Evolutionary conservation across 2,797 vertebrate species (phyloP).

Genomic region (Sphaeramia orbicularis): DNA sequence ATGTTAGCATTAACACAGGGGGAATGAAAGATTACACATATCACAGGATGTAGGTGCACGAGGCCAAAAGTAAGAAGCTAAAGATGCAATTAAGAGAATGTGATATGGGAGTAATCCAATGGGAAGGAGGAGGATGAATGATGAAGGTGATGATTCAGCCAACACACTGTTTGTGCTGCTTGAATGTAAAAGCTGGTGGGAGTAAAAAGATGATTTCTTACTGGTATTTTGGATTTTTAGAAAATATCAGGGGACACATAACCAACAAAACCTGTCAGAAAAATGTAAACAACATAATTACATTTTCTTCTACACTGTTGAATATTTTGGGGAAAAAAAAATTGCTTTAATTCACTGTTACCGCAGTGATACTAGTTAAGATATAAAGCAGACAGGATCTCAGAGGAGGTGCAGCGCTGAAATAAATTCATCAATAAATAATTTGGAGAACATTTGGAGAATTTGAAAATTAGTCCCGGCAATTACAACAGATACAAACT

Average conservation of each 20-base stretch:
- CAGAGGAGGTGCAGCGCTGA: too few species aligned
- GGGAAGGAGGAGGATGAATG: constrained; percentile 16
- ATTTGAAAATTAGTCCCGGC: background rate
- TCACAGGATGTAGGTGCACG: constrained; percentile 9
- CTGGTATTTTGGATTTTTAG: constrained; percentile 6
- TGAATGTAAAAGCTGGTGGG: constrained; percentile 32
- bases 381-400: too few species aligned
- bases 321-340: too few species aligned
- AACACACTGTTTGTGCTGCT: constrained; percentile 25
- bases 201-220: constrained; percentile 25
- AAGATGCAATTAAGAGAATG: constrained; percentile 2
- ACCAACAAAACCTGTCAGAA: background rate
- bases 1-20: too few species aligned
- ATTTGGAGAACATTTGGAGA: background rate
- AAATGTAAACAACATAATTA: constrained; percentile 5
- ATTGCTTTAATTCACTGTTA: too few species aligned
- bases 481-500: constrained; percentile 7
- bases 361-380: too few species aligned
- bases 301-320: background rate
- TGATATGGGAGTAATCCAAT: constrained; percentile 17
- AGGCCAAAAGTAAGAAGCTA: constrained; percentile 13
- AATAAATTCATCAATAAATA: too few species aligned
- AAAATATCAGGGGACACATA: constrained; percentile 2
- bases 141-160: constrained; percentile 10
- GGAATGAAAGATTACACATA: background rate